Conservation (phyloP, 2,113 vertebrate species). For the Panthera leo region DNA sequence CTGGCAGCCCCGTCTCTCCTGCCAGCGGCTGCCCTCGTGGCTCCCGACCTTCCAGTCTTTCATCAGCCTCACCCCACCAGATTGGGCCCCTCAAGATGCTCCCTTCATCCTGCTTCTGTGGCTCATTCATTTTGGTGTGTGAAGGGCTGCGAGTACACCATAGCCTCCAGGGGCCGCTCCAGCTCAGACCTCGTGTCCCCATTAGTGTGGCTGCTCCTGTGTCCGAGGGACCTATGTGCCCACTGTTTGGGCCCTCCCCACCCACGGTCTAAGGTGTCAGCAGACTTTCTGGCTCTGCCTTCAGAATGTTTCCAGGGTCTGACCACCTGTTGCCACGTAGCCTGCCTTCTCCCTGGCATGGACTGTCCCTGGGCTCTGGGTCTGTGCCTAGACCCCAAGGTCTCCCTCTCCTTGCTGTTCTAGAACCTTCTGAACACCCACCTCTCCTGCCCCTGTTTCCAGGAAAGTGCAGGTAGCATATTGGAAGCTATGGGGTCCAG, state of each 20-base stretch:
- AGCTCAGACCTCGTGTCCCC: not conserved
- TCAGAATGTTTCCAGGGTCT: not conserved
- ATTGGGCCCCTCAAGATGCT: accelerated
- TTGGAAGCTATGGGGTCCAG: not conserved
- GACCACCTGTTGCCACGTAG: not conserved
- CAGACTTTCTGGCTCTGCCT: not conserved
- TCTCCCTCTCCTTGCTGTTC: not conserved
- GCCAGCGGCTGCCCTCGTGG: not conserved
- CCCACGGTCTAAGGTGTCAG: not conserved
- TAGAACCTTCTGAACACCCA: not conserved
- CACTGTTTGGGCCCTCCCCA: not conserved
- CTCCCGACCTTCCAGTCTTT: not conserved
- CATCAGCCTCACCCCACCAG: not conserved
- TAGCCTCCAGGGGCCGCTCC: too few relatives aligned
- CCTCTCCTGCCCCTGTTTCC: not conserved
- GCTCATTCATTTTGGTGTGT: accelerated
- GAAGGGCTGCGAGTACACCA: accelerated
- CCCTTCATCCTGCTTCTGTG: not conserved
- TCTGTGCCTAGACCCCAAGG: not conserved
- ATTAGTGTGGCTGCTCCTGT: not conserved
- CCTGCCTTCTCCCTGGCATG: not conserved
- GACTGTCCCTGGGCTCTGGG: not conserved
- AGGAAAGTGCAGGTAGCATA: accelerated
- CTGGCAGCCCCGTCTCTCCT: not conserved
- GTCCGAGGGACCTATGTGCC: accelerated